Evolutionary conservation across 2,888 invertebrate genomes (phyloP), one percentile per base, ranked within the genome.

Genomic region (Lasioglossum figueresi): DNA sequence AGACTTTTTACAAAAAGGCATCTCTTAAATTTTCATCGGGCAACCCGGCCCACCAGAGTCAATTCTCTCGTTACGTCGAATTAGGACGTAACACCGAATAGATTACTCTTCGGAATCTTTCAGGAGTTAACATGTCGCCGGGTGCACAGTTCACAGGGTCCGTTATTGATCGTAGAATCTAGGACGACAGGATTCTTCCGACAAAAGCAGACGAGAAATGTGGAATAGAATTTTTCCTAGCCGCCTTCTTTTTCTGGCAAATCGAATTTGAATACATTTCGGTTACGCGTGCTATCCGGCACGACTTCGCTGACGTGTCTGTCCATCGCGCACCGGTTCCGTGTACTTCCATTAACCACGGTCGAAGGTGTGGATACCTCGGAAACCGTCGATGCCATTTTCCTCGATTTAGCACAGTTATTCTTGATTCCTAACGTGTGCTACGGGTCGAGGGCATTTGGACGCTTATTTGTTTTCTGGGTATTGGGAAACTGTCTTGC

Each of bases 101-200:
- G 43, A 70, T 37, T 37, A 59, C 27, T 59, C 27, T 5, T 16
- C 14, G 59, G 27, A 59, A 59, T 59, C 66, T 34, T 66, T 66
- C 34, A 34, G 66, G 34, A 66, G 66, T 66, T 66, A 66, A 66
- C 66, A 19, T 34, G 66, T 66, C 66, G 34, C 66, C 66, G 59
- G 27, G 66, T 66, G 66, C 66, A 34, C 6, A 19, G 34, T 34
- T 66, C 66, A 66, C 66, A 19, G 31, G 66, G 66, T 34, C 66
- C 19, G 66, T 66, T 66, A 66, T 66, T 66, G 66, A 66, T 66
- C 66, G 66, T 66, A 66, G 34, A 34, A 66, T 66, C 31, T 66
- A 66, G 66, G 66, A 66, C 66, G 66, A 34, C 31, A 66, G 31
- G 66, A 66, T 66, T 19, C 66, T 66, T 66, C 34, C 34, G 66